These are phyloP conservation scores for Thaumatotibia leucotreta DNA, from an alignment of 1,140 invertebrate genomes.

Conservation along the genomic window DNA sequence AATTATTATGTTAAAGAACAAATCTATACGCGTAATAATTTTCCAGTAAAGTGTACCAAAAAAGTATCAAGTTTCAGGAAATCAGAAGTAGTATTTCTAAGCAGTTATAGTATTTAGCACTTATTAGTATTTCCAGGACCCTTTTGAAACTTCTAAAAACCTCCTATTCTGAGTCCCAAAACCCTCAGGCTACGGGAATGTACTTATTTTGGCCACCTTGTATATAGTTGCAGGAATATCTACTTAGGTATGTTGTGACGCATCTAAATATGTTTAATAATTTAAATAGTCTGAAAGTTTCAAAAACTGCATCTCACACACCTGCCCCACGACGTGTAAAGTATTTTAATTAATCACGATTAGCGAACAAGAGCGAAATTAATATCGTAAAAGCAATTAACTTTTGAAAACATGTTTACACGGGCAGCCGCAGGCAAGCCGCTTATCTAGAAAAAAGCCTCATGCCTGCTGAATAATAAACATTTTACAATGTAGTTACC, in stretches of 20 bases:
- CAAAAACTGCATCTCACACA: constrained; percentile 20
- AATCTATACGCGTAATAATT: too few species aligned
- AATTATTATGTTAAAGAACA: too few species aligned
- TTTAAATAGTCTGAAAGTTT: constrained; percentile 5
- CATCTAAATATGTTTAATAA: neutral
- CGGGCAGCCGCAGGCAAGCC: neutral
- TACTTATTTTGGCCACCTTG: too few species aligned
- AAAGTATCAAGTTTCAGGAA: too few species aligned
- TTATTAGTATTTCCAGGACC: too few species aligned
- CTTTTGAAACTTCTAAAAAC: too few species aligned
- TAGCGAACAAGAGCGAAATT: constrained; percentile 5
- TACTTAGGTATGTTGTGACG: neutral
- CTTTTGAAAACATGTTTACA: constrained; percentile 18
- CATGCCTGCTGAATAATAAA: neutral
- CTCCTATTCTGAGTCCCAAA: too few species aligned
- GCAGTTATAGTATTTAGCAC: too few species aligned
- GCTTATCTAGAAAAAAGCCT: neutral
- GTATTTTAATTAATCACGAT: constrained; percentile 28
- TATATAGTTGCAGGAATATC: too few species aligned
- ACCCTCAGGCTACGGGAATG: too few species aligned
- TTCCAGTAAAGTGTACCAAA: too few species aligned
- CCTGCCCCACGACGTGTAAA: constrained; percentile 22
- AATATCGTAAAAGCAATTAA: constrained; percentile 16
- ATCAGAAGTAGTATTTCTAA: too few species aligned
- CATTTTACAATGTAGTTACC: neutral